Evolutionary conservation across 2,888 invertebrate species (phyloP).

Genomic region (Piscicola geometra): DNA sequence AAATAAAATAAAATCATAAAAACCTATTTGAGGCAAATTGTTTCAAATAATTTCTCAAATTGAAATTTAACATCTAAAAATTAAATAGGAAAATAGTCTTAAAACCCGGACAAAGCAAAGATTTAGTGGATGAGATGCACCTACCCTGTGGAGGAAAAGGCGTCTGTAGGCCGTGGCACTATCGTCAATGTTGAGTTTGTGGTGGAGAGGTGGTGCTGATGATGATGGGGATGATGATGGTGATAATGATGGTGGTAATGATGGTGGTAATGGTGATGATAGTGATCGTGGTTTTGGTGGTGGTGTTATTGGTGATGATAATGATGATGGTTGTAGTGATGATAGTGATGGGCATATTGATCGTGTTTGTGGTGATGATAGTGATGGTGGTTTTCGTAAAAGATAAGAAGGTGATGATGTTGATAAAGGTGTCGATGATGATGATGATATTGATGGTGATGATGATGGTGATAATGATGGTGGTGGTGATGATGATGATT

Average conservation of each 20-base stretch:
- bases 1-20: too few species aligned
- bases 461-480: constrained; percentile 29
- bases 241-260: constrained; percentile 13
- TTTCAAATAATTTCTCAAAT: too few species aligned
- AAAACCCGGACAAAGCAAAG: too few species aligned
- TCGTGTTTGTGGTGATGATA: neutral
- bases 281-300: neutral
- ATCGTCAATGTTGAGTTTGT: neutral
- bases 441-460: constrained; percentile 24
- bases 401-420: neutral
- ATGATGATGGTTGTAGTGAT: neutral
- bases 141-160: neutral
- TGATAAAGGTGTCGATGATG: constrained; percentile 18
- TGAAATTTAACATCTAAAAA: too few species aligned
- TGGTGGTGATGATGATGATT: constrained; percentile 27
- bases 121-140: neutral
- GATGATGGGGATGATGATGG: neutral
- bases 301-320: neutral
- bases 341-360: neutral
- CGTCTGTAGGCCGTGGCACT: neutral
- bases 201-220: neutral
- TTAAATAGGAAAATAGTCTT: too few species aligned
- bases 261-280: neutral
- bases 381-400: neutral
- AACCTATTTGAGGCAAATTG: too few species aligned